Base-by-base conservation (phyloP, 2,888 invertebrate genomes). In the Coelogynopora nodosa region DNA sequence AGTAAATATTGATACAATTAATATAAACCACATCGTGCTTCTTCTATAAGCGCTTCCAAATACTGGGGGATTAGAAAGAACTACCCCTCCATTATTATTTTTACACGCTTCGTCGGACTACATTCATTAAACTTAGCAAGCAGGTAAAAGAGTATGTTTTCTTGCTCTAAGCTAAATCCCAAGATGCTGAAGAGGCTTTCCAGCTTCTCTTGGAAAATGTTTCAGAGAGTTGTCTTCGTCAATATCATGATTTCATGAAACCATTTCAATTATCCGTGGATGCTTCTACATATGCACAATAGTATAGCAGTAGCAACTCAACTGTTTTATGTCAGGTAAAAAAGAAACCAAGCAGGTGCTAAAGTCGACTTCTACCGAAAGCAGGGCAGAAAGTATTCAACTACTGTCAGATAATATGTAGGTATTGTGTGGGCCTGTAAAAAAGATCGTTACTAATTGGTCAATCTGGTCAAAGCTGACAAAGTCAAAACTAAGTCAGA, bases 371-470 rank as follows among this genome's bases (percentile, higher is more conserved):
- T 31, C 29, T 82, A 27, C 18, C 29, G 5, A 82, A 82, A 82
- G 31, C 82, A 26, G 82, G 28, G 82, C 13, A n/a, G 82, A 31
- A 80, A 82, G 10, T 82, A 82, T 31, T 82, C 82, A 31, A 82
- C 27, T 13, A 82, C 23, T 5, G 82, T 27, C 82, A 13, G 29
- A 27, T 10, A 80, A 80, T 80, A 27, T 80, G 2, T 80, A 27
- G 80, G 27, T 80, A 5, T 80, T 2, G 80, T 80, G 29, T 80
- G 29, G 26, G 80, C 80, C n/a, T 80, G 26, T 29, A 80, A 82
- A 74, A 74, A 26, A 13, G 2, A 5, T 74, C 23, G 74, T 13
- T 13, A 74, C 23, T 23, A 74, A 2, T 74, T 74, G 74, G 74
- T 74, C 23, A 74, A 74, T 74, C 74, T 74, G 74, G 5, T 23